Conservation (phyloP, 2,888 invertebrate species). For the Timema podura region DNA sequence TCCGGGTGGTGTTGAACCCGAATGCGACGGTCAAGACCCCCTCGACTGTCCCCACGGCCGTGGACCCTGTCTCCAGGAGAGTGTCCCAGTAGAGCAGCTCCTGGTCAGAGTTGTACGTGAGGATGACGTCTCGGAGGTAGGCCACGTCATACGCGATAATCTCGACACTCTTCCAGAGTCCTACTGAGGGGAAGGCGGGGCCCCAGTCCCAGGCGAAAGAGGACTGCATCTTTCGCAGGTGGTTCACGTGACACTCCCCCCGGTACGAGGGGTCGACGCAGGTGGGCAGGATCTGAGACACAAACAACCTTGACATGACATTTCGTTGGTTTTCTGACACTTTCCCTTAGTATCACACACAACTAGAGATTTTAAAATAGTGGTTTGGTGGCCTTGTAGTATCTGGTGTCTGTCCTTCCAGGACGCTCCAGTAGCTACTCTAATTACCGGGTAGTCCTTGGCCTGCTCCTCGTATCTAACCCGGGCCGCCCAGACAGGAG, state of each 20-base stretch:
- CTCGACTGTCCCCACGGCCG: background rate
- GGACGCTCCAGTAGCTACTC: too few species aligned
- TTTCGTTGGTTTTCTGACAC: too few species aligned
- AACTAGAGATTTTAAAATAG: too few species aligned
- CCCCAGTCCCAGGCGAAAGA: conserved; percentile 98
- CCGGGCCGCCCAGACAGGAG: conserved; percentile 60
- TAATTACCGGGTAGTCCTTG: conserved; percentile 48
- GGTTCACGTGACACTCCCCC: conserved; percentile 91
- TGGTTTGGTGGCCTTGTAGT: too few species aligned
- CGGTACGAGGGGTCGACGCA: conserved; percentile 72
- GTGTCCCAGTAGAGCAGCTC: too few species aligned
- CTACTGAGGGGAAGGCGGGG: conserved; percentile 88
- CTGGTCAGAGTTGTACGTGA: conserved; percentile 9
- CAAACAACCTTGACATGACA: too few species aligned
- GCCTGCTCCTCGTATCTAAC: conserved; percentile 42
- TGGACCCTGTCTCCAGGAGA: conserved; percentile 13
- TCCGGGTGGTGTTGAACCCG: background rate
- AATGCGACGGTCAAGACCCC: background rate
- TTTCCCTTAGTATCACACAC: too few species aligned
- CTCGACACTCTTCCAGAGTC: conserved; percentile 77
- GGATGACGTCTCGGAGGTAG: conserved; percentile 60
- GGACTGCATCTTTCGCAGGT: conserved; percentile 88
- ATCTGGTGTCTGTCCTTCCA: too few species aligned
- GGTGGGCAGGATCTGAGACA: conserved; percentile 68
- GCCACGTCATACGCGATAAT: conserved; percentile 62